Conservation (phyloP, 2,797 vertebrate species). For the Falco rusticolus region DNA sequence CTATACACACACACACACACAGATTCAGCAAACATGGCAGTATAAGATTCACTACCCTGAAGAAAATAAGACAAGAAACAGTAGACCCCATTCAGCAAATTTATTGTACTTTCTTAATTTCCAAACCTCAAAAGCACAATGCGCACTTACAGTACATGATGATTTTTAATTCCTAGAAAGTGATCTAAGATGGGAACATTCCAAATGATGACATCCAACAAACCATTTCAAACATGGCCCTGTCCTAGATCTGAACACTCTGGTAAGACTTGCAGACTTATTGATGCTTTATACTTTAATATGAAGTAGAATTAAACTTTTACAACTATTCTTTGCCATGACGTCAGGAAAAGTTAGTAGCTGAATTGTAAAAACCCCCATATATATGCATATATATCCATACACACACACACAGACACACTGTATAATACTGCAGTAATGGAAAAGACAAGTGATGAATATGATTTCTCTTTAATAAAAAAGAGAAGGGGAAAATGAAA, state of each 20-base stretch:
- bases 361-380: not conserved
- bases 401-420: rapidly evolving
- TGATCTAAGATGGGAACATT: constrained; percentile 23
- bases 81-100: constrained; percentile 14
- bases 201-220: not conserved
- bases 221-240: not conserved
- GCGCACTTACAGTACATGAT: not conserved
- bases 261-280: not conserved
- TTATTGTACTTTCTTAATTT: constrained; percentile 41
- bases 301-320: not conserved
- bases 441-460: not conserved
- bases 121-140: constrained; percentile 14
- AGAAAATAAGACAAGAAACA: constrained; percentile 27
- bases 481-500: not conserved
- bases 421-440: not conserved
- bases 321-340: not conserved
- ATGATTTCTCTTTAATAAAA: not conserved
- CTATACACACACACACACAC: not conserved
- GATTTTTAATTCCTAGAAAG: constrained; percentile 61
- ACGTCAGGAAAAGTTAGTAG: not conserved
- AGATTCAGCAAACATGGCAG: constrained; percentile 25
- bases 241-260: not conserved
- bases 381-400: too few relatives aligned
- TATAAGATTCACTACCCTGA: constrained; percentile 38
- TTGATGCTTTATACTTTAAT: not conserved